phyloP scores from a whole-genome alignment of 2,888 invertebrate species.

The Heliconius ethilla region DNA sequence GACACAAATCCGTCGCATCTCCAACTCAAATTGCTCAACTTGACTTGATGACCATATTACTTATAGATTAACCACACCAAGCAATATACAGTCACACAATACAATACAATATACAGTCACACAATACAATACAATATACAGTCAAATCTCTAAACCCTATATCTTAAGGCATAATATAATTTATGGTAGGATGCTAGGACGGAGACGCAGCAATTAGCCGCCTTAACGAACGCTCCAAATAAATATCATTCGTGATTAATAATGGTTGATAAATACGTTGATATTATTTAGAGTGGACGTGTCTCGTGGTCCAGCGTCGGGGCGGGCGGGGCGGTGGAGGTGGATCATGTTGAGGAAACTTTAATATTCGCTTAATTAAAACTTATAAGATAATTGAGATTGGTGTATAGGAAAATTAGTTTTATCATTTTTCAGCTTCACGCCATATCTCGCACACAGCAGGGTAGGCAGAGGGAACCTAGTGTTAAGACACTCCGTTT shows the following conservation, averaged over 20 bases:
- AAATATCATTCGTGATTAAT: constrained; percentile 80
- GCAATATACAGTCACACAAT: not conserved
- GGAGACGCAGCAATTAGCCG: constrained; percentile 77
- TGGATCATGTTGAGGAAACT: not conserved
- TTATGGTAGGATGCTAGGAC: constrained; percentile 72
- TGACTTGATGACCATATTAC: no score
- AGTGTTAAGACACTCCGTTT: no score
- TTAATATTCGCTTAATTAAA: not conserved
- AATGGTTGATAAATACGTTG: constrained; percentile 69
- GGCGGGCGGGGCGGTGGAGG: not conserved
- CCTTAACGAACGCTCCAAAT: constrained; percentile 79
- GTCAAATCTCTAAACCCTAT: constrained; percentile 42
- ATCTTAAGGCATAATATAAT: constrained; percentile 64
- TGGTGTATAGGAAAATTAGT: not conserved
- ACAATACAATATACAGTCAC: not conserved
- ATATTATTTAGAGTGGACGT: constrained; percentile 58
- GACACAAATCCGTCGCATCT: no score
- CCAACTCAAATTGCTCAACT: no score
- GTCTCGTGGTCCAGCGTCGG: constrained; percentile 42
- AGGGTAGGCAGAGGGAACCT: no score
- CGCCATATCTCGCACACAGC: no score
- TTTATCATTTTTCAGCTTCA: no score
- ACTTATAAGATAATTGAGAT: not conserved
- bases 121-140: no score
- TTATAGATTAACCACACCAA: no score